These are phyloP conservation scores for Bellardia bayeri DNA, from an alignment of 2,888 invertebrate species.

Conservation along the genomic window DNA sequence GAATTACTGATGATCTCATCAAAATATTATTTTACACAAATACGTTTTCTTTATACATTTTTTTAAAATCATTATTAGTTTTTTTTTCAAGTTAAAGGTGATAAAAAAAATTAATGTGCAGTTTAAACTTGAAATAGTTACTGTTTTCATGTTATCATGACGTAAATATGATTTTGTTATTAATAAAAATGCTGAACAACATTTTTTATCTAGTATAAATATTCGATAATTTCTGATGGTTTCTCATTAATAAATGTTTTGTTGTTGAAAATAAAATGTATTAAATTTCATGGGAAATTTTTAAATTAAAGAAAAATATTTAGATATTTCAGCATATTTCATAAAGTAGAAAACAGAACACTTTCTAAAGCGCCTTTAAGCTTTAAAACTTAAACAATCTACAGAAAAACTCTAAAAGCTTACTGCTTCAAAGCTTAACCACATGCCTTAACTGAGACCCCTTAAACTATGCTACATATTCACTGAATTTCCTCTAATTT, in stretches of 20 bases:
- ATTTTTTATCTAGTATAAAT: background rate
- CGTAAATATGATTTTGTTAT: conserved; percentile 2
- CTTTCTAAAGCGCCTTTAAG: too few relatives aligned
- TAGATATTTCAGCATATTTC: background rate
- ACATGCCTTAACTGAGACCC: too few relatives aligned
- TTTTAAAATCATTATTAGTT: background rate
- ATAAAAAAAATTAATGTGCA: conserved; percentile 59
- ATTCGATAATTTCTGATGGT: background rate
- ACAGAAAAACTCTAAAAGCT: too few relatives aligned
- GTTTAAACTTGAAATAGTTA: conserved; percentile 14
- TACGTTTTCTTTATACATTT: conserved; percentile 1
- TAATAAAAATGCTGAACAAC: background rate
- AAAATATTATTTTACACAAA: conserved; percentile 59
- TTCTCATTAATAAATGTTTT: background rate
- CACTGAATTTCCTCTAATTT: background rate
- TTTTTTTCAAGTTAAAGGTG: conserved; percentile 40
- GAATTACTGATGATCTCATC: conserved; percentile 69
- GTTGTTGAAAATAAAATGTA: background rate
- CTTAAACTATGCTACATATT: background rate
- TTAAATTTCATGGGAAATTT: conserved; percentile 25
- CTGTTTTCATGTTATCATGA: background rate
- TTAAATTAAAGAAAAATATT: background rate
- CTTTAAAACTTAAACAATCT: too few relatives aligned
- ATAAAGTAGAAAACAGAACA: too few relatives aligned
- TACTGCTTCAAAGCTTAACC: too few relatives aligned